These are phyloP conservation scores for Incurvaria masculella DNA, from an alignment of 2,888 invertebrate species.

Conservation along the genomic window DNA sequence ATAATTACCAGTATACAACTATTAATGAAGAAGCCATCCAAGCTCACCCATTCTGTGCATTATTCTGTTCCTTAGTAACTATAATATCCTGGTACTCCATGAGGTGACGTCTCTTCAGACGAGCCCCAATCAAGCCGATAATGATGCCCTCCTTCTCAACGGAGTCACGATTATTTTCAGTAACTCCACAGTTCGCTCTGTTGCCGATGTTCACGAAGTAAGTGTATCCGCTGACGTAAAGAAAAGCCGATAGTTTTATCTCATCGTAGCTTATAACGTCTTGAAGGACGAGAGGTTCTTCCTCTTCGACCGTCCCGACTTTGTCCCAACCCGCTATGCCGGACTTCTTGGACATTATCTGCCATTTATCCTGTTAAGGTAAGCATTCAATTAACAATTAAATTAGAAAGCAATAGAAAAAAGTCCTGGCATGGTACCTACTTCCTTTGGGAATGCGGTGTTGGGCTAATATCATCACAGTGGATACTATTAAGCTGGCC, in stretches of 20 bases:
- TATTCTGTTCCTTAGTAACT: slow-evolving; percentile 46
- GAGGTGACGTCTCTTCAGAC: slow-evolving; percentile 37
- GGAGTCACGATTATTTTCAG: slow-evolving; percentile 26
- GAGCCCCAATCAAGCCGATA: slow-evolving; percentile 41
- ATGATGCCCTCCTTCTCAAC: slow-evolving; percentile 48
- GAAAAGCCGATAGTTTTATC: slow-evolving; percentile 53
- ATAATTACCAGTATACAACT: no score
- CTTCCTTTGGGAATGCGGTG: no score
- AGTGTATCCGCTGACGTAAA: slow-evolving; percentile 53
- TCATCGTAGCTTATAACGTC: slow-evolving; percentile 58
- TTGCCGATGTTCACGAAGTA: slow-evolving; percentile 57
- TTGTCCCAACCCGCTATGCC: slow-evolving; percentile 50
- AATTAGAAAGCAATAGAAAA: no score
- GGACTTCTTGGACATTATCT: slow-evolving; percentile 33
- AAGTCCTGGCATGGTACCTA: no score
- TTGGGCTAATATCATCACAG: no score
- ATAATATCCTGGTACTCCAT: slow-evolving; percentile 56
- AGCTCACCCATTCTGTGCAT: slow-evolving; percentile 40
- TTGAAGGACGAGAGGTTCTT: slow-evolving; percentile 37
- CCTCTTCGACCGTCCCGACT: slow-evolving; percentile 45
- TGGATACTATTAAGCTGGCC: no score
- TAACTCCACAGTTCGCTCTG: slow-evolving; percentile 47
- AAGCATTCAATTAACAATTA: no score
- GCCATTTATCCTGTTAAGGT: slow-evolving; percentile 33
- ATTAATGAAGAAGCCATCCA: neutral